Evolutionary conservation across 2,797 vertebrate species (phyloP).

Genomic region (Tapirus indicus): DNA sequence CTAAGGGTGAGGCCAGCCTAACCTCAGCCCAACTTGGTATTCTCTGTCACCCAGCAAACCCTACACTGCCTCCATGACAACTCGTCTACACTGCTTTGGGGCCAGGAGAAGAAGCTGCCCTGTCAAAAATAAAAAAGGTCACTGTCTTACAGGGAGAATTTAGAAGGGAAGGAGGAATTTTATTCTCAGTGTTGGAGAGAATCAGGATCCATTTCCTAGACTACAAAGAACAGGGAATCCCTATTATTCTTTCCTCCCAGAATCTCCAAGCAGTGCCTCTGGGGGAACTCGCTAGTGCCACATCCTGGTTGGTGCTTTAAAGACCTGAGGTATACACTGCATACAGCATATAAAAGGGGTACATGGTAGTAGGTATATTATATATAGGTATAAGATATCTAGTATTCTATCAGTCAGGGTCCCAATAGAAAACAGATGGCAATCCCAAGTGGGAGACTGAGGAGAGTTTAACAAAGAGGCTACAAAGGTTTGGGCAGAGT

Average conservation of each 20-base stretch:
- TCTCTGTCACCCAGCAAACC: not conserved
- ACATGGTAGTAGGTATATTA: not conserved
- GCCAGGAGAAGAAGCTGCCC: not conserved
- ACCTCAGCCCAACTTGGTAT: not conserved
- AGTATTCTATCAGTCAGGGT: not conserved
- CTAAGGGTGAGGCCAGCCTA: not conserved
- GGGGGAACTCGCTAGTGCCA: not conserved
- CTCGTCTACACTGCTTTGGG: not conserved
- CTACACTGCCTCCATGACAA: not conserved
- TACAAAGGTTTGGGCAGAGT: not conserved
- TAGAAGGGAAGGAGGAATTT: not conserved
- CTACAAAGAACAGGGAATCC: not conserved
- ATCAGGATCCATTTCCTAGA: not conserved
- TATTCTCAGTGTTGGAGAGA: not conserved
- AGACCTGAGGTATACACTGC: not conserved
- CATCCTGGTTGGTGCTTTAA: not conserved
- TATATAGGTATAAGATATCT: not conserved
- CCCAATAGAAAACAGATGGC: not conserved
- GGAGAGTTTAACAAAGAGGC: not conserved
- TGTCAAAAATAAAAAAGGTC: not conserved
- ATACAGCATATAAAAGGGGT: not conserved
- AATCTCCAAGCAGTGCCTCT: not conserved
- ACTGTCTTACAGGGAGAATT: not conserved
- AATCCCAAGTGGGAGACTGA: not conserved
- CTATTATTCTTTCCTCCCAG: not conserved